phyloP scores from a whole-genome alignment of 2,113 vertebrate genomes.

The Istiophorus platypterus region DNA sequence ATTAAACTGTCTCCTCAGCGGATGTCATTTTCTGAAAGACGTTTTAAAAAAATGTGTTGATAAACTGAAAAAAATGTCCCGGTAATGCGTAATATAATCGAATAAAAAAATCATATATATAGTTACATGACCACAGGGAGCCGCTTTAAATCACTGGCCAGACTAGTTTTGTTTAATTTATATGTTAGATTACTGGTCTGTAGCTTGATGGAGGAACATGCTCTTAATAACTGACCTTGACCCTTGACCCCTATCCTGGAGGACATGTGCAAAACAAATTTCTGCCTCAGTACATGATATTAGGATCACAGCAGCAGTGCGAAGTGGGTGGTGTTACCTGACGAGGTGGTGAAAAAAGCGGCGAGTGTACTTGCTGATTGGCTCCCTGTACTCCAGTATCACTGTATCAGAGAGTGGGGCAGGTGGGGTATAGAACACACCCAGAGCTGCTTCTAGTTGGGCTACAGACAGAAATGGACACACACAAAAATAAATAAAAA shows the following conservation, averaged over 20 bases:
- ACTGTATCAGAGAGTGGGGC: constrained; percentile 90
- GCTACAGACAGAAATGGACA: constrained; percentile 85
- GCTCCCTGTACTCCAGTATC: constrained; percentile 91
- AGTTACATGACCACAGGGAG: background rate
- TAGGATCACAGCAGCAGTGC: constrained; percentile 28
- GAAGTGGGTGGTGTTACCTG: constrained; percentile 86
- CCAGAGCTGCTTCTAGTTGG: constrained; percentile 93
- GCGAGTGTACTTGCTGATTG: constrained; percentile 92
- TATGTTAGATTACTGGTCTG: background rate
- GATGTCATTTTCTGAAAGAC: constrained; percentile 41
- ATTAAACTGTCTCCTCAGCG: constrained; percentile 40
- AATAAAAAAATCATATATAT: background rate
- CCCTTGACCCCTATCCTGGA: constrained; percentile 4
- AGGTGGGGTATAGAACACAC: constrained; percentile 92
- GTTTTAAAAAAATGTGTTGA: constrained; percentile 2
- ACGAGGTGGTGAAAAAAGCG: constrained; percentile 99
- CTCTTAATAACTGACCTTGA: background rate
- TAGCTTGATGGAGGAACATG: background rate
- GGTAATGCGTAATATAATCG: constrained; percentile 40
- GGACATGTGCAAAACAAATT: constrained; percentile 6
- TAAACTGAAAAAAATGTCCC: constrained; percentile 25
- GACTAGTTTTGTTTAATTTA: background rate
- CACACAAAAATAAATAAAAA: constrained; percentile 30
- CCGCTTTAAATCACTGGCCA: background rate
- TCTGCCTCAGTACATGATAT: constrained; percentile 35